Percentiles rank a stretch among this genome's conserved stretches.
Conservation (phyloP, 2,113 vertebrate species). For the Antigone vipio region DNA sequence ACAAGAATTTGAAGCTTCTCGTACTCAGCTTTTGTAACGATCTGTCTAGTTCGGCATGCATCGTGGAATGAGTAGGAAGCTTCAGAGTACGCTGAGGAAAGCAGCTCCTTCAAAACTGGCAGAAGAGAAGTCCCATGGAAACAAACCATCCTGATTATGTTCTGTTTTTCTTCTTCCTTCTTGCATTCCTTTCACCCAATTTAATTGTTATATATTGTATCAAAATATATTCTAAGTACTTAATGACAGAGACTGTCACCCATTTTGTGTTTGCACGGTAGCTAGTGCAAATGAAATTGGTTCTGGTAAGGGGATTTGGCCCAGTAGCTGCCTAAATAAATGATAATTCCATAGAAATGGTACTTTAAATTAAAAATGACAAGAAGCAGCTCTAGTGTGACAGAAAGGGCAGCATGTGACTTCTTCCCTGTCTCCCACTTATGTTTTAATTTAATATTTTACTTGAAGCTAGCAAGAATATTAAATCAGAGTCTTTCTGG, state of each 20-base stretch:
- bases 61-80: not conserved
- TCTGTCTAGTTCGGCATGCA: not conserved
- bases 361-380: not conserved
- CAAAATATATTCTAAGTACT: not conserved
- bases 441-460: not conserved
- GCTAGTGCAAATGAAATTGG: not conserved
- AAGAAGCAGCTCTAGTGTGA: not conserved
- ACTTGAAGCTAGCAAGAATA: conserved; percentile 9
- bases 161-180: not conserved
- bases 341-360: not conserved
- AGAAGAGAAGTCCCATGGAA: not conserved
- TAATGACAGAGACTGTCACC: not conserved
- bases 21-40: not conserved
- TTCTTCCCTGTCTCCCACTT: not conserved
- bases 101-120: not conserved
- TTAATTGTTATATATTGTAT: not conserved
- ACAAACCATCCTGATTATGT: not conserved
- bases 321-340: not conserved
- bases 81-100: not conserved
- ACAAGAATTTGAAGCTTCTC: not conserved
- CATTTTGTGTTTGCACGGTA: not conserved
- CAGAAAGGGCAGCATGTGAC: not conserved
- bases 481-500: conserved; percentile 19
- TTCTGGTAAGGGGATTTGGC: not conserved
- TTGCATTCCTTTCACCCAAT: not conserved